Conservation (phyloP, 53 echinoderm and acorn worm genomes). For the Temnopleurus reevesii region DNA sequence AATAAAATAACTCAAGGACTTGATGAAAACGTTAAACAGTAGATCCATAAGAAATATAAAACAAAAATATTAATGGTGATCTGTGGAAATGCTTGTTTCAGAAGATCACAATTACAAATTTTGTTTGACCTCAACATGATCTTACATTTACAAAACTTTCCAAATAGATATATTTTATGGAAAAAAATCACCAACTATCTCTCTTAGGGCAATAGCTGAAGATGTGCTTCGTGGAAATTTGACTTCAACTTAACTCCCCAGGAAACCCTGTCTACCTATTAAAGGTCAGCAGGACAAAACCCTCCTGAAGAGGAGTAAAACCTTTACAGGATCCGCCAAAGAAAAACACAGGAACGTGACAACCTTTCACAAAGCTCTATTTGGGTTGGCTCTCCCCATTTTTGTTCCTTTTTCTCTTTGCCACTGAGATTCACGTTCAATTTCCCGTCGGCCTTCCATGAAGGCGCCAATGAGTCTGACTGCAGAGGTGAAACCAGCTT, state of each 20-base stretch:
- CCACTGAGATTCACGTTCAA: not conserved
- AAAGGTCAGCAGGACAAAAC: not conserved
- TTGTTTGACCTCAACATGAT: no score
- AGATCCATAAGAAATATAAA: no score
- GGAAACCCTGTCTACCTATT: not conserved
- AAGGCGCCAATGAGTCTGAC: conserved; percentile 33
- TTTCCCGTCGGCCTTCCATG: conserved; percentile 37
- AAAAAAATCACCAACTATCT: no score
- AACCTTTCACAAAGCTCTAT: conserved; percentile 35
- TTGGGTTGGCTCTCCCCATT: conserved; percentile 6
- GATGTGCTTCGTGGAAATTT: not conserved
- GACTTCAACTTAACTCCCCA: not conserved
- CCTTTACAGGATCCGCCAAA: not conserved
- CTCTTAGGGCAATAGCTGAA: not conserved
- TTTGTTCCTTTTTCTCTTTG: not conserved
- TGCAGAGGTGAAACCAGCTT: conserved; percentile 38
- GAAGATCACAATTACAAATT: no score
- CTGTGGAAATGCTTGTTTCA: no score
- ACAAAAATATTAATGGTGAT: no score
- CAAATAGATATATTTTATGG: no score
- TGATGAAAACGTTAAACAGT: no score
- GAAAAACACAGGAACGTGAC: conserved; percentile 36
- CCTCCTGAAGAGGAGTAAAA: not conserved
- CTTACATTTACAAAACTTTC: no score
- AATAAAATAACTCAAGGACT: no score